Conservation (phyloP, 2,797 vertebrate genomes). For the Apodemus agrarius region DNA sequence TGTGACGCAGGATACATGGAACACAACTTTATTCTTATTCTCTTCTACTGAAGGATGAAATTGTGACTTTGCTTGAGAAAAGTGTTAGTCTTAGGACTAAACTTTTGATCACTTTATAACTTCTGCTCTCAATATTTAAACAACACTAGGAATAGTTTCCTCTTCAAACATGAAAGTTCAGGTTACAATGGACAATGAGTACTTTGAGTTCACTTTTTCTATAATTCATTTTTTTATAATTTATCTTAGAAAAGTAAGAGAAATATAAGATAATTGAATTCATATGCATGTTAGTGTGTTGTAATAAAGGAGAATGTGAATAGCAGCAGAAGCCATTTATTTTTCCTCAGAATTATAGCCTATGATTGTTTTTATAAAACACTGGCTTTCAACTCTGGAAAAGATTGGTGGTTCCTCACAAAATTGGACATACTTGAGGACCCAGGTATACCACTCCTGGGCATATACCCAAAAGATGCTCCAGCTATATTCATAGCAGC, state of each 20-base stretch:
- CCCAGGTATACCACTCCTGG: too few species aligned
- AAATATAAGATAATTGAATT: background rate
- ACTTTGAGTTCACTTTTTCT: background rate
- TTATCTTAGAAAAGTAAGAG: conserved; percentile 10
- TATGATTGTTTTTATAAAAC: conserved; percentile 29
- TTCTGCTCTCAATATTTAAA: conserved; percentile 22
- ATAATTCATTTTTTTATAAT: background rate
- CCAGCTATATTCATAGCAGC: too few species aligned
- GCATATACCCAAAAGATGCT: too few species aligned
- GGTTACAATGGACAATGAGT: background rate
- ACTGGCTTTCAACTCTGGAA: background rate
- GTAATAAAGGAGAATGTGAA: background rate
- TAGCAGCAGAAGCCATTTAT: background rate
- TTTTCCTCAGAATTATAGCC: background rate
- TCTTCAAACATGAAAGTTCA: conserved; percentile 3
- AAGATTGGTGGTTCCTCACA: too few species aligned
- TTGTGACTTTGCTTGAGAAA: background rate
- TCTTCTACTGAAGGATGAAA: background rate
- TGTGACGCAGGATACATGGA: background rate
- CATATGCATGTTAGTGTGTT: background rate
- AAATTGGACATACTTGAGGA: too few species aligned
- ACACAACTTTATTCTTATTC: background rate
- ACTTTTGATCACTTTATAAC: background rate
- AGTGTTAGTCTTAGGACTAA: background rate
- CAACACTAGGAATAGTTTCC: background rate